Conservation (phyloP, 2,888 invertebrate species). For the Acrobeloides nanus region DNA sequence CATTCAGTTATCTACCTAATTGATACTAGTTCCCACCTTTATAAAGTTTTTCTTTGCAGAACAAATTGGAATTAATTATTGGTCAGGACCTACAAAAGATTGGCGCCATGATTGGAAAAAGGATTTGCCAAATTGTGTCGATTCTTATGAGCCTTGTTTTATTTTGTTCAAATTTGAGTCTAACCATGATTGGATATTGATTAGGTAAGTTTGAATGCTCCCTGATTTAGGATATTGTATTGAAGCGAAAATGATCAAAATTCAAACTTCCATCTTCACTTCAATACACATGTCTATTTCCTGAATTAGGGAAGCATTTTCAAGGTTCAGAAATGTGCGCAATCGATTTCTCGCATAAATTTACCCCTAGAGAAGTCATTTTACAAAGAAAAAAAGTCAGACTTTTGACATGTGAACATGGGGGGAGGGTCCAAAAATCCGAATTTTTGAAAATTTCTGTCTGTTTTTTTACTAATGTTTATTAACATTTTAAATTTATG, state of each 20-base stretch:
- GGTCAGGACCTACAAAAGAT: slow-evolving; percentile 25
- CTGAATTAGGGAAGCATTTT: too few species aligned
- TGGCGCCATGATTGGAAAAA: slow-evolving; percentile 50
- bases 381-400: too few species aligned
- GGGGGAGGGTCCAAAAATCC: too few species aligned
- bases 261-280: too few species aligned
- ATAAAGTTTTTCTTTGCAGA: slow-evolving; percentile 12
- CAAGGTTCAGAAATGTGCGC: too few species aligned
- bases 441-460: background rate
- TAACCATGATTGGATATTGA: slow-evolving; percentile 77
- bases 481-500: background rate
- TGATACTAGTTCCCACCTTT: slow-evolving; percentile 6
- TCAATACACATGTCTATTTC: too few species aligned
- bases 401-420: too few species aligned
- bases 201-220: slow-evolving; percentile 32
- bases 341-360: too few species aligned
- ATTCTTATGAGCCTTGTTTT: slow-evolving; percentile 70
- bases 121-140: slow-evolving; percentile 51
- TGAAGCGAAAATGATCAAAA: too few species aligned
- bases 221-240: too few species aligned
- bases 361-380: too few species aligned
- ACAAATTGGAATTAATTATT: slow-evolving; percentile 13
- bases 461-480: slow-evolving; percentile 3
- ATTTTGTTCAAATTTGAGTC: slow-evolving; percentile 68
- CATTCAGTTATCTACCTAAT: slow-evolving; percentile 33